phyloP scores from a whole-genome alignment of 2,888 invertebrate genomes.

The Megalurothrips usitatus region DNA sequence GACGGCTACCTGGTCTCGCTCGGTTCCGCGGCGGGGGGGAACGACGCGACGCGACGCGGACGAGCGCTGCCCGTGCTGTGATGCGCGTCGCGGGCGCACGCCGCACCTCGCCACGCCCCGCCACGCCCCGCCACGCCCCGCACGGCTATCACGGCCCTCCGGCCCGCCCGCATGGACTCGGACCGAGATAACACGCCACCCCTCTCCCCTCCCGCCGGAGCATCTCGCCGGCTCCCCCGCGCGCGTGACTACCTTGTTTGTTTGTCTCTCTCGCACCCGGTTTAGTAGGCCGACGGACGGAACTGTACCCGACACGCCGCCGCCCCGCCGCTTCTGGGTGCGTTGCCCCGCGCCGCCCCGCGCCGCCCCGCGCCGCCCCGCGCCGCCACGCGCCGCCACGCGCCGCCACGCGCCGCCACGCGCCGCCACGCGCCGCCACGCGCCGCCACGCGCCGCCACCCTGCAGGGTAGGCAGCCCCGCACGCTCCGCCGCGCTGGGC shows the following conservation, averaged over 20 bases:
- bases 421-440: too few relatives aligned
- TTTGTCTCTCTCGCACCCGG: neutral
- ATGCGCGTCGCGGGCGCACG: neutral
- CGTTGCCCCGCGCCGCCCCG: neutral
- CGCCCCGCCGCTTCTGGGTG: neutral
- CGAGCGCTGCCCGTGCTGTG: neutral
- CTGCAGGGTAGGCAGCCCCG: too few relatives aligned
- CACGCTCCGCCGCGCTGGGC: too few relatives aligned
- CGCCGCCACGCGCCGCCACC: too few relatives aligned
- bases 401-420: too few relatives aligned
- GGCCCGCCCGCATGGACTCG: neutral
- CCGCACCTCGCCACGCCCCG: neutral
- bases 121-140: conserved; percentile 5
- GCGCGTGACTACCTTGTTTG: neutral
- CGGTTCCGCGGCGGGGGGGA: neutral
- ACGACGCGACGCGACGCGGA: neutral
- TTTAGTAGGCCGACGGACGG: too few relatives aligned
- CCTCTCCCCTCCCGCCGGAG: neutral
- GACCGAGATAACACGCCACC: neutral
- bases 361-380: neutral
- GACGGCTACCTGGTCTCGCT: neutral
- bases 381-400: neutral
- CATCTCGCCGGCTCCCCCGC: neutral
- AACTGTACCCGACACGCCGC: too few relatives aligned
- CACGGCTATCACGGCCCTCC: neutral